Base-by-base conservation (phyloP, 1,140 invertebrate genomes). In the Cotesia typhae region DNA sequence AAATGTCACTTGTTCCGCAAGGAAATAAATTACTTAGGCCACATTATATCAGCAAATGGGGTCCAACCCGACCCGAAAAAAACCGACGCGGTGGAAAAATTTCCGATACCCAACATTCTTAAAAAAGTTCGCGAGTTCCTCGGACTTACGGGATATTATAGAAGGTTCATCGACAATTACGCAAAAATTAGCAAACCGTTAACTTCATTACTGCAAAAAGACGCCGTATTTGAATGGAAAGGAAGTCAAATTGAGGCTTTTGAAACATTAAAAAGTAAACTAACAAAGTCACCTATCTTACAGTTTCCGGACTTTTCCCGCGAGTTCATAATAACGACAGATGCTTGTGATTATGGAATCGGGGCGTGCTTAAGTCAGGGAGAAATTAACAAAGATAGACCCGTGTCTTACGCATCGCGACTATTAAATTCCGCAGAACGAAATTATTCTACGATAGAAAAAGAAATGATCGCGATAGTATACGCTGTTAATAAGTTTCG, bases 121-220 rank as follows among this genome's bases (percentile, higher is more conserved):
- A 85, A 84, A 75, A 73, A 86, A 6, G 72, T 89, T 10, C 85
- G 85, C 77, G 78, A 79, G 70, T 89, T 88, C 73, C 37, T 82
- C 1, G 78, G 79, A 6, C 2, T 17, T 17, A 82, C 79, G 0
- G 76, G 79, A 61, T 83, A 82, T 74, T 83, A 83, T 38, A 69
- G 80, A 1, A 72, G 74, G 17, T 83, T 83, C 64, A 72, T 83
- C 0, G 7, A 61, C 59, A 52, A 74, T 5, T 84, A 82, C 63
- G 67, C 80, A 0, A 61, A 20, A 6, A 79, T 78, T 47, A 78
- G 78, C 2, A 71, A 74, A 20, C 77, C 76, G 7, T 76, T 82
- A 59, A 9, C 14, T 6, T 20, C 10, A 6, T 59, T 59, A 59
- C 5, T 59, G 14, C 10, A 59, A 5, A 59, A 59, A 20, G 14